Conservation (phyloP, 2,888 invertebrate species). For the Tipula vernalis region DNA sequence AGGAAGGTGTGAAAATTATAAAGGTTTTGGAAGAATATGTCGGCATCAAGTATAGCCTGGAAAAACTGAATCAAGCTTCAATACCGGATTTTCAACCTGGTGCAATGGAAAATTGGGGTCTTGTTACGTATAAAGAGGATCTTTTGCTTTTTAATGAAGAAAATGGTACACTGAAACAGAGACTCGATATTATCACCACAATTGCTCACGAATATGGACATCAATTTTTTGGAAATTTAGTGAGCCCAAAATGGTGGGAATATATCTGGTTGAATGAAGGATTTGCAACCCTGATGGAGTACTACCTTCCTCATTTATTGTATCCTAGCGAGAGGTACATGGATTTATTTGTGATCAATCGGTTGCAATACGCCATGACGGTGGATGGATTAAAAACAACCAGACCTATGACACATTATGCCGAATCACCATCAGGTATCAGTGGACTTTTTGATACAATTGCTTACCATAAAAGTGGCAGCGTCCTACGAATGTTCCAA, state of each 20-base stretch:
- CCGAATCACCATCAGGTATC: slow-evolving; percentile 72
- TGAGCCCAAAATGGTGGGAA: slow-evolving; percentile 33
- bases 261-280: slow-evolving; percentile 54
- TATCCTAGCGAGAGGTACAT: slow-evolving; percentile 52
- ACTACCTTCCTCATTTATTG: slow-evolving; percentile 44
- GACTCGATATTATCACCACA: background rate
- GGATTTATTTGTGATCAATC: slow-evolving; percentile 62
- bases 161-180: background rate
- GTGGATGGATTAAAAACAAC: slow-evolving; percentile 61
- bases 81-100: slow-evolving; percentile 67
- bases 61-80: slow-evolving; percentile 69
- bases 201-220: slow-evolving; percentile 39
- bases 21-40: slow-evolving; percentile 48
- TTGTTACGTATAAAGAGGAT: slow-evolving; percentile 60
- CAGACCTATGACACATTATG: slow-evolving; percentile 69
- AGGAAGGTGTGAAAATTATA: slow-evolving; percentile 19
- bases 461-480: slow-evolving; percentile 70
- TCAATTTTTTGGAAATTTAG: slow-evolving; percentile 36
- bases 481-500: slow-evolving; percentile 67
- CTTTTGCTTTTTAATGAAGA: background rate
- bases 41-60: slow-evolving; percentile 55
- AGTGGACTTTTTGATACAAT: slow-evolving; percentile 72
- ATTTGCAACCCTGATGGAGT: slow-evolving; percentile 55
- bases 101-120: slow-evolving; percentile 64
- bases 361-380: slow-evolving; percentile 57